Evolutionary conservation across 2,797 vertebrate genomes (phyloP), one percentile per base, ranked within the genome.

Genomic region (Sparidentex hasta): DNA sequence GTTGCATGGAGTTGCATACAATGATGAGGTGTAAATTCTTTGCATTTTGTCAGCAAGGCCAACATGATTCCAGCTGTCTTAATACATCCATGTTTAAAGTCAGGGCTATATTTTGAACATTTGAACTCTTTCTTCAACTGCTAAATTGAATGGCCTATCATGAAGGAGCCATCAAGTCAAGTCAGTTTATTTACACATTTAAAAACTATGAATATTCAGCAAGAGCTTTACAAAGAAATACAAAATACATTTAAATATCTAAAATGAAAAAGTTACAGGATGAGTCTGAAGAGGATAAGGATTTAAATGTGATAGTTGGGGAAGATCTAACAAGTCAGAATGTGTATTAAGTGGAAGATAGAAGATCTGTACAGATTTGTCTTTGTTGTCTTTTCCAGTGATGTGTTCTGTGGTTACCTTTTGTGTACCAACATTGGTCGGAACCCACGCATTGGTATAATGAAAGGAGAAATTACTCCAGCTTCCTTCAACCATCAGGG

Each of bases 341-440:
- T 27, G 21, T 41, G 3, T 61, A 18, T 52, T 23, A 47, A 63
- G 5, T 25, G n/a, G 20, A 79, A 7, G 2, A 11, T 3, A 46
- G 7, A 13, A n/a, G n/a, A 1, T 64, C 44, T 52, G 21, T 46
- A 74, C n/a, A 52, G 38, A 58, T 46, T 67, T 81, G 64, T 87
- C n/a, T 77, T 29, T 88, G 77, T 38, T 68, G 8, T 86, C 48
- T 85, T 70, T 79, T 84, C 54, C 93, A 99, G 98, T 72, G 98
- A 99, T 64, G 98, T 99, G 71, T 99, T 99, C 94, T 99, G 98
- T 88, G 98, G 98, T 69, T 99, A 97, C 94, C 95, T 99, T 84
- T 94, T 99, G 79, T 99, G 98, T 86, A 90, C 97, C 89, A 98
- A 98, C 91, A 95, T 97, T 65, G 98, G 97, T 51, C 96, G 92